Base-by-base conservation (phyloP, 64 coral and sea anemone species). In the Trachythela sp. region DNA sequence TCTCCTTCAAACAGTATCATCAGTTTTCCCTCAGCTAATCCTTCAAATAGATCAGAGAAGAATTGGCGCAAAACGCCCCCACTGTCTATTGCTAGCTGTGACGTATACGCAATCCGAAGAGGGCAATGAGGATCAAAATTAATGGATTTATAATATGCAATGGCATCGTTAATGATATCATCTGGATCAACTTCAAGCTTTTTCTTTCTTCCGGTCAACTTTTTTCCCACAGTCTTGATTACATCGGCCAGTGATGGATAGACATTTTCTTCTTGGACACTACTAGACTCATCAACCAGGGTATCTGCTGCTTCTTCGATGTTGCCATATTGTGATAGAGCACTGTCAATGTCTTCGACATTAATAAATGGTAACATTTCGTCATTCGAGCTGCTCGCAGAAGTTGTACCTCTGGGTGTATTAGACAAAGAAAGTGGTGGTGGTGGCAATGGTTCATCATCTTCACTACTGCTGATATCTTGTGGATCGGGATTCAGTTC, bases 1-100 rank as follows among this genome's bases (percentile, higher is more conserved):
- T 86, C 72, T 36, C 92, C 92, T 89, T 92, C 80, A 89, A 92
- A 92, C 54, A 92, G 49, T 7, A 68, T 85, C 51, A 85, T 72
- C 29, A 35, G 29, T 35, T 27, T 31, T 27, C 33, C 33, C 33
- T 27, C 33, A 9, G 36, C 86, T 31, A 88, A 40, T 39, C n/a
- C 30, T 17, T n/a, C 18, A 35, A 88, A 88, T 40, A 88, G 20
- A 67, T 88, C 86, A n/a, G 54, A 70, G 36, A 54, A 88, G 36
- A 88, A 88, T 51, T 88, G 54, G 22, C 86, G 9, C 37, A 88
- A 88, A 35, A 88, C 86, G 22, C 86, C 86, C 22, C 86, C 86
- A 68, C 24, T 88, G 54, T 88, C 86, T 54, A 88, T 40, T 88
- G 86, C 86, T 31, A 34, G 54, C 45, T 88, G 86, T 24, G n/a